Base-by-base conservation (phyloP, 2,888 invertebrate species). In the Caenorhabditis parvicauda region DNA sequence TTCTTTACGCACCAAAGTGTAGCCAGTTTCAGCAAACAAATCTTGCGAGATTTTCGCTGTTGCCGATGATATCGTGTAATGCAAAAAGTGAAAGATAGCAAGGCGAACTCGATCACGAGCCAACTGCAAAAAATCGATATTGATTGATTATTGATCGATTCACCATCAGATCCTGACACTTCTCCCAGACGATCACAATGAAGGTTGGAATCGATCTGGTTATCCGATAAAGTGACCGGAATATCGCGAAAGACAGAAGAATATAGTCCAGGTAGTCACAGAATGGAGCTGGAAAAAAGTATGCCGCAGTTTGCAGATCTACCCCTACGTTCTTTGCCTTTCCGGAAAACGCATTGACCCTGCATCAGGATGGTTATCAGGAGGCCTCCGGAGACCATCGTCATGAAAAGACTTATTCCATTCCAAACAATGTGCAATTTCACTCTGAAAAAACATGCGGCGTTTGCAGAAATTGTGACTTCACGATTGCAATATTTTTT, bases 51-150 rank as follows among this genome's bases (percentile, higher is more conserved):
- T 44, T 25, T 57, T 53, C 21, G 42, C 28, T 14, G 9, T 32
- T n/a, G 35, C 35, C 35, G 47, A 45, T 9, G 41, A 38, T 38
- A 56, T 54, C 43, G 60, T 44, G 43, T 57, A 49, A 12, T 32
- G 52, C 19, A 59, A 41, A 38, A 52, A 64, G 47, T 60, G 43
- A 21, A 64, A 50, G 7, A 64, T 53, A 1, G 59, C 42, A 29
- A 64, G 50, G 9, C 64, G 59, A 27, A 64, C 47, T 9, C 64
- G 49, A n/a, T 64, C 64, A 12, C 46, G 49, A 2, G 47, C 39
- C 21, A 55, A 39, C 59, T 59, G 47, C 3, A 37, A 7, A 27
- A 47, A 32, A 32, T 17, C 45, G 14, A 32, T 3, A 25, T 17
- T 7, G 3, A 7, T 25, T 32, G 3, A n/a, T 21, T 27, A 28